A percentile compares a stretch with the other conserved stretches of the same genome.
phyloP scores from a whole-genome alignment of 30 jellyfish, hydroid and myxozoan genomes.

The Pelagia noctiluca region DNA sequence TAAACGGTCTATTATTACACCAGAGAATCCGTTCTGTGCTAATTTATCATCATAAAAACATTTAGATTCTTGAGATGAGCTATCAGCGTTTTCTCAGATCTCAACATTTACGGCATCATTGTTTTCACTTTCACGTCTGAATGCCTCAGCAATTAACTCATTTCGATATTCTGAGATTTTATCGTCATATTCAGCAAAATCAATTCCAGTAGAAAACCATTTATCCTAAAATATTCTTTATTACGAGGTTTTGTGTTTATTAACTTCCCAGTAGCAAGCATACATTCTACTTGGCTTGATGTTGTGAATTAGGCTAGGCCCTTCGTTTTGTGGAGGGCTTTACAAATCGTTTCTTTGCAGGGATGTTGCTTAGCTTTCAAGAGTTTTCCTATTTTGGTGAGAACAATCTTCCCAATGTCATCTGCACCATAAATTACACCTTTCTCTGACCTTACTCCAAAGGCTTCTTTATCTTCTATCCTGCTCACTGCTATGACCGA shows the following conservation, averaged over 20 bases:
- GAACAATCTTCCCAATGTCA: conserved; percentile 41
- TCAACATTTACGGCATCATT: conserved; percentile 12
- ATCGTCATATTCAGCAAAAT: conserved; percentile 22
- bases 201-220: conserved; percentile 10
- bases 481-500: conserved; percentile 3
- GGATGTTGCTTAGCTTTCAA: conserved; percentile 47
- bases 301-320: conserved; percentile 40
- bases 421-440: conserved; percentile 19
- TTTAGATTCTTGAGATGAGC: conserved; percentile 8
- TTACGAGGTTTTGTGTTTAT: conserved; percentile 11
- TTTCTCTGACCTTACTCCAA: conserved; percentile 12
- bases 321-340: conserved; percentile 46
- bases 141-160: conserved; percentile 40
- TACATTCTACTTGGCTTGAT: conserved; percentile 3
- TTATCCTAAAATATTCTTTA: conserved; percentile 25
- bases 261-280: conserved; percentile 25
- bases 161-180: conserved; percentile 31
- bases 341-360: conserved; percentile 29
- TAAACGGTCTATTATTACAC: background rate
- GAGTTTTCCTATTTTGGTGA: conserved; percentile 2
- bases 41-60: background rate
- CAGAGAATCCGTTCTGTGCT: conserved; percentile 1
- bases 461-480: conserved; percentile 13
- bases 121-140: conserved; percentile 32
- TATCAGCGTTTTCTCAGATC: conserved; percentile 19